Evolutionary conservation across 1,140 invertebrate genomes (phyloP).

Genomic region (Branchinecta lynchi): DNA sequence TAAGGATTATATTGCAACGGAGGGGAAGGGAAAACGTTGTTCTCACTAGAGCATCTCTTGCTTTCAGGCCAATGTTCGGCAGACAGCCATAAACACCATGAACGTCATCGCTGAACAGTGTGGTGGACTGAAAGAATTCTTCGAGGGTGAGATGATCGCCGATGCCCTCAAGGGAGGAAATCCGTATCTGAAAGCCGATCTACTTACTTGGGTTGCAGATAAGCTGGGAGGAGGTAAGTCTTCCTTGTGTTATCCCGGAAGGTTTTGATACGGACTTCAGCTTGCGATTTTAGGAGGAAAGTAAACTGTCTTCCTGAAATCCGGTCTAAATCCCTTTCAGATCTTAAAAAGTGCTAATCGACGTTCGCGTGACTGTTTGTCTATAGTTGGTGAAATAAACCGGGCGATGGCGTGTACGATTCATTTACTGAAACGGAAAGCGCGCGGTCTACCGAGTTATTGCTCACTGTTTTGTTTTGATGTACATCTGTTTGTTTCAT

Average conservation of each 20-base stretch:
- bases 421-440: too few relatives aligned
- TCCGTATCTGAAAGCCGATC: conserved; percentile 57
- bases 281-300: not conserved
- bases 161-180: conserved; percentile 71
- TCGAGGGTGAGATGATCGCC: conserved; percentile 72
- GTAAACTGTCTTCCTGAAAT: not conserved
- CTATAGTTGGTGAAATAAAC: too few relatives aligned
- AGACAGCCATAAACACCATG: conserved; percentile 57
- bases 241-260: too few relatives aligned
- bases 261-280: not conserved
- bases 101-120: conserved; percentile 66
- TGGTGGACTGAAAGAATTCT: conserved; percentile 54
- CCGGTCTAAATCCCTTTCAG: too few relatives aligned
- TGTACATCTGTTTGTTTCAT: too few relatives aligned
- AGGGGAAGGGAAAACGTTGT: too few relatives aligned
- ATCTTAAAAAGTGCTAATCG: too few relatives aligned
- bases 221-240: conserved; percentile 53
- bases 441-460: too few relatives aligned
- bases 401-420: too few relatives aligned
- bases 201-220: conserved; percentile 68
- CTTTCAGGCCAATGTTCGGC: conserved; percentile 52
- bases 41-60: not conserved
- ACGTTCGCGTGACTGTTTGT: too few relatives aligned
- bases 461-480: too few relatives aligned
- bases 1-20: too few relatives aligned